These are phyloP conservation scores for Nesogale talazaci DNA, from an alignment of 2,113 vertebrate species.

Conservation along the genomic window DNA sequence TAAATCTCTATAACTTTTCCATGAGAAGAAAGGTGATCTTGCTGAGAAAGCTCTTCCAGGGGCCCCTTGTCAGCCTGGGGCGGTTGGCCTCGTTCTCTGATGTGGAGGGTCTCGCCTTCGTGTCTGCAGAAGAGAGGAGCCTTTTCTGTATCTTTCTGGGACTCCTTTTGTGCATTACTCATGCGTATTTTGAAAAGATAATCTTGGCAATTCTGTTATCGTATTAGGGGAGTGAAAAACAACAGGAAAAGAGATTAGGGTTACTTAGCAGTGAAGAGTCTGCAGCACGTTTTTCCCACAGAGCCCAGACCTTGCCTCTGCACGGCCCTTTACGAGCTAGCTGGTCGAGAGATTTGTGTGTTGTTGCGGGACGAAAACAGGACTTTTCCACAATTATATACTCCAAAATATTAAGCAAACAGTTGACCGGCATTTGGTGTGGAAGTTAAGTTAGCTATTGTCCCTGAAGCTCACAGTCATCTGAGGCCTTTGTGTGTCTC, in stretches of 20 bases:
- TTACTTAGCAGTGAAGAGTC: not conserved
- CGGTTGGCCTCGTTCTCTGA: not conserved
- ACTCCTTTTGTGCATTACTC: not conserved
- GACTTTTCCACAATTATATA: too few species aligned
- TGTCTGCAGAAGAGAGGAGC: not conserved
- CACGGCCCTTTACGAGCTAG: too few species aligned
- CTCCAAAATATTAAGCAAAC: too few species aligned
- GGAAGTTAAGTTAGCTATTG: too few species aligned
- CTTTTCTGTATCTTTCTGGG: not conserved
- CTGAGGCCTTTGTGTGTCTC: too few species aligned
- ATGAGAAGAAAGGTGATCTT: not conserved
- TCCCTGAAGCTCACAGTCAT: too few species aligned
- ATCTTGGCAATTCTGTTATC: slow-evolving; percentile 5
- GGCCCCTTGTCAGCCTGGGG: not conserved
- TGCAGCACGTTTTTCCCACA: not conserved
- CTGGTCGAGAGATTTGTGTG: too few species aligned
- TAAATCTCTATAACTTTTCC: not conserved
- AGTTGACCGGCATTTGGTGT: too few species aligned
- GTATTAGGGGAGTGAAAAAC: not conserved
- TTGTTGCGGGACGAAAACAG: too few species aligned
- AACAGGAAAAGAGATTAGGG: not conserved
- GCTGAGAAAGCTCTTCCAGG: not conserved
- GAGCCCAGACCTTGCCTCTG: not conserved
- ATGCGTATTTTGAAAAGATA: not conserved
- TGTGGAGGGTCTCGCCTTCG: not conserved